Evolutionary conservation across 2,888 invertebrate genomes (phyloP).

Genomic region (Metacarcinus magister): DNA sequence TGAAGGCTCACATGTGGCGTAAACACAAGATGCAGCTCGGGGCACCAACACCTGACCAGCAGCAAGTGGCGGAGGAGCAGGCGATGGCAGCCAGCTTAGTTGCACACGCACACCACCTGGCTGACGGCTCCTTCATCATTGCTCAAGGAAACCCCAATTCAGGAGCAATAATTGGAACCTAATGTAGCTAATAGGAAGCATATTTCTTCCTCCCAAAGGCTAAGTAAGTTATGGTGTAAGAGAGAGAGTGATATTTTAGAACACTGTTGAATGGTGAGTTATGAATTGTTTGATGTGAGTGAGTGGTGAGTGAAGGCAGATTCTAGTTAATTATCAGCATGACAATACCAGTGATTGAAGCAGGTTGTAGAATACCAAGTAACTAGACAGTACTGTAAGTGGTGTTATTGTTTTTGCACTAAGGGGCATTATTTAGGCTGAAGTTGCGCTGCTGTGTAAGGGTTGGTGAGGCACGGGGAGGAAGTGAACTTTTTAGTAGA

Average conservation of each 20-base stretch:
- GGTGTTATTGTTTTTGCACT: neutral
- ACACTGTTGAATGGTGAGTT: neutral
- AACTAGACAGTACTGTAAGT: neutral
- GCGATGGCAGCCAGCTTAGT: constrained; percentile 80
- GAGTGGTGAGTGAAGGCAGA: neutral
- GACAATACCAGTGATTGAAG: neutral
- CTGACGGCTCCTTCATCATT: constrained; percentile 80
- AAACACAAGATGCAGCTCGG: constrained; percentile 80
- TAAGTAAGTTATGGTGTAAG: neutral
- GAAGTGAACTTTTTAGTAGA: neutral
- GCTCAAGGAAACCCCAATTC: constrained; percentile 66
- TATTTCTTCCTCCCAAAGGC: neutral
- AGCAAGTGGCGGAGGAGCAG: constrained; percentile 76
- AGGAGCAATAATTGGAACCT: constrained; percentile 61
- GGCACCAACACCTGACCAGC: constrained; percentile 70
- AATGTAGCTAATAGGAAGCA: neutral
- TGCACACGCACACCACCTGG: constrained; percentile 77
- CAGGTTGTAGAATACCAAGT: neutral
- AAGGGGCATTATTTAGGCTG: neutral
- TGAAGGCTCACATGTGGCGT: constrained; percentile 82
- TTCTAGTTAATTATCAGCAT: neutral
- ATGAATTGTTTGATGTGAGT: neutral
- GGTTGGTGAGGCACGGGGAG: neutral
- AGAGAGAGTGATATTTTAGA: neutral
- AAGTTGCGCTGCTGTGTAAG: neutral